Evolutionary conservation across 1,140 invertebrate genomes (phyloP).

Genomic region (Leucophenga varia): DNA sequence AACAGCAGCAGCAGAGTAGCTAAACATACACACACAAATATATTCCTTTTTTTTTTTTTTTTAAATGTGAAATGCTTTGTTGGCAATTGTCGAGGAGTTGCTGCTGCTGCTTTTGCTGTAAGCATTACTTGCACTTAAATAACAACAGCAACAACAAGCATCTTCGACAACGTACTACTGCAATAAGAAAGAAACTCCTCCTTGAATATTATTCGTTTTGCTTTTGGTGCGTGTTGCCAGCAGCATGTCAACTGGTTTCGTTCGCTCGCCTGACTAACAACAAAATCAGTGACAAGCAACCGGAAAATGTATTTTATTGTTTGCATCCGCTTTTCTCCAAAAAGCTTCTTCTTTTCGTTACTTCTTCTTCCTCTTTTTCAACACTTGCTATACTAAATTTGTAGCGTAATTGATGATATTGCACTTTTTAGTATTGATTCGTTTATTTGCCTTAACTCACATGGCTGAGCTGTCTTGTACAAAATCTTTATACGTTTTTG

Average conservation of each 20-base stretch:
- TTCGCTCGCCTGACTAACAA: slow-evolving; percentile 10
- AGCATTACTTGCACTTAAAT: slow-evolving; percentile 13
- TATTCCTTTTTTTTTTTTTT: no score
- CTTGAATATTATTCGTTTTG: no score
- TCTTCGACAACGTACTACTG: no score
- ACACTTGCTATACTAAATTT: slow-evolving; percentile 28
- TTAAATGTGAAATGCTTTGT: slow-evolving; percentile 50
- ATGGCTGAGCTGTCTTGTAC: no score
- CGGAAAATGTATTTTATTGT: slow-evolving; percentile 54
- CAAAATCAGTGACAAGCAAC: slow-evolving; percentile 52
- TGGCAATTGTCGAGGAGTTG: slow-evolving; percentile 48
- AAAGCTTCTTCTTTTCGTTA: slow-evolving; percentile 23
- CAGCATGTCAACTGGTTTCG: no score
- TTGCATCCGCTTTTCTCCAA: slow-evolving; percentile 50
- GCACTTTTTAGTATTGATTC: slow-evolving; percentile 35
- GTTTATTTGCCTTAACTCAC: background rate
- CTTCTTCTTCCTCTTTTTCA: background rate
- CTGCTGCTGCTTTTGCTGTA: background rate
- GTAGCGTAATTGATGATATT: slow-evolving; percentile 51
- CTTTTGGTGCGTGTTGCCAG: no score
- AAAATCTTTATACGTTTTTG: no score
- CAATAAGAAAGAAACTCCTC: no score
- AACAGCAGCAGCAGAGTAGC: slow-evolving; percentile 4
- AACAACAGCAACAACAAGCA: no score
- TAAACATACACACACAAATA: background rate